Evolutionary conservation across 2,797 vertebrate genomes (phyloP).

Genomic region (Steatocranus sp.): DNA sequence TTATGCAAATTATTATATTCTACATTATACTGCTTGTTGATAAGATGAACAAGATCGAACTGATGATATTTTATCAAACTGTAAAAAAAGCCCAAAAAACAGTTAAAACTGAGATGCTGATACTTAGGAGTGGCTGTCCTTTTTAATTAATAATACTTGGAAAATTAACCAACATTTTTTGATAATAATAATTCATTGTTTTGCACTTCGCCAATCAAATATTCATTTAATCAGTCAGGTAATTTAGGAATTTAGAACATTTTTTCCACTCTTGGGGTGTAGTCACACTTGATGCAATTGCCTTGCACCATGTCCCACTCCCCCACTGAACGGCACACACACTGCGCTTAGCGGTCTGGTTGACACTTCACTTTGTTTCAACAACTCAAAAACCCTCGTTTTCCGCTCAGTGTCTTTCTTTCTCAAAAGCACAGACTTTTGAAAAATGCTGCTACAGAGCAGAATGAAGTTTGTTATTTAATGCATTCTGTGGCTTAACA

Average conservation of each 20-base stretch:
- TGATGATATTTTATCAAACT: not conserved
- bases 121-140: not conserved
- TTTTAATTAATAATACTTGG: not conserved
- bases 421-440: accelerated
- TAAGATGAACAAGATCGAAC: not conserved
- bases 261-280: not conserved
- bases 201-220: not conserved
- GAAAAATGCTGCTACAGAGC: not conserved
- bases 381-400: not conserved
- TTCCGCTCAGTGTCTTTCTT: not conserved
- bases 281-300: not conserved
- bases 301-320: too few species aligned
- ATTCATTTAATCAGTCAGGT: not conserved
- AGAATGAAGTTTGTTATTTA: not conserved
- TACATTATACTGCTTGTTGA: not conserved
- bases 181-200: not conserved
- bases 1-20: not conserved
- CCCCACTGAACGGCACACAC: not conserved
- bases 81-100: not conserved
- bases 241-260: not conserved
- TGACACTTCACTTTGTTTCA: not conserved
- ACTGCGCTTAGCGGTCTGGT: not conserved
- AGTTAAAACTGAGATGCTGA: not conserved
- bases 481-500: not conserved
- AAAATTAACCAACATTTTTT: not conserved